These are phyloP conservation scores for Pycnomerus fuliginosus DNA, from an alignment of 2,888 invertebrate genomes.

Conservation along the genomic window DNA sequence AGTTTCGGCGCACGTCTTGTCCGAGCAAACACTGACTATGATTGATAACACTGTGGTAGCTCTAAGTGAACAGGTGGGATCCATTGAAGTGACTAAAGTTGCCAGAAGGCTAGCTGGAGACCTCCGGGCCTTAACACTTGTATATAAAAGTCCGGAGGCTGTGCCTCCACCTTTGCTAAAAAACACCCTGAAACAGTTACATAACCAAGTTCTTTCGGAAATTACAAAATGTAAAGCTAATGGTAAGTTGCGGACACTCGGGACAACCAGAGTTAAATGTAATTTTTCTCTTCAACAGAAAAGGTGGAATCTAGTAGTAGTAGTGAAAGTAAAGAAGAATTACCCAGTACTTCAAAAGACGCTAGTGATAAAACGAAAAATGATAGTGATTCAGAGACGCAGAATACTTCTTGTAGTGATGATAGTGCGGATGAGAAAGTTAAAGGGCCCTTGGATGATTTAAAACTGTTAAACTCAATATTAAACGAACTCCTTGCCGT, in stretches of 20 bases:
- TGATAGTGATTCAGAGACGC: constrained; percentile 45
- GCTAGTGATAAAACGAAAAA: constrained; percentile 27
- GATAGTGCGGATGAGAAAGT: constrained; percentile 38
- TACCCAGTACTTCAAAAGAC: constrained; percentile 42
- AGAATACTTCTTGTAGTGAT: constrained; percentile 42
- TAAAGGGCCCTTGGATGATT: constrained; percentile 41
- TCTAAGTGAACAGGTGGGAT: constrained; percentile 56
- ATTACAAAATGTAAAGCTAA: constrained; percentile 40
- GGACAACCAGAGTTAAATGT: neutral
- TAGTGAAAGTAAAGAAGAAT: constrained; percentile 16
- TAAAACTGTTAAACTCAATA: constrained; percentile 47
- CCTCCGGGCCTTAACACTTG: constrained; percentile 59
- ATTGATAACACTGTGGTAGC: constrained; percentile 65
- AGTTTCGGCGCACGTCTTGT: constrained; percentile 63
- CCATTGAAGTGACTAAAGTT: constrained; percentile 55
- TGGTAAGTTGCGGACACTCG: constrained; percentile 29
- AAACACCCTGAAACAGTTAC: constrained; percentile 45
- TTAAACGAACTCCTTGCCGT: constrained; percentile 49
- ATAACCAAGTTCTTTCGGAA: constrained; percentile 43
- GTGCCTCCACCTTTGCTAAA: constrained; percentile 45
- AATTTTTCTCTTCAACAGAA: neutral
- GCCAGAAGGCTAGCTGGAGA: constrained; percentile 59
- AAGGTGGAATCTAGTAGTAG: neutral
- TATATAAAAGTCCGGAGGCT: constrained; percentile 55
- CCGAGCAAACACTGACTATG: constrained; percentile 61